phyloP scores from a whole-genome alignment of 2,797 vertebrate species.

The Clarias platycephalus region DNA sequence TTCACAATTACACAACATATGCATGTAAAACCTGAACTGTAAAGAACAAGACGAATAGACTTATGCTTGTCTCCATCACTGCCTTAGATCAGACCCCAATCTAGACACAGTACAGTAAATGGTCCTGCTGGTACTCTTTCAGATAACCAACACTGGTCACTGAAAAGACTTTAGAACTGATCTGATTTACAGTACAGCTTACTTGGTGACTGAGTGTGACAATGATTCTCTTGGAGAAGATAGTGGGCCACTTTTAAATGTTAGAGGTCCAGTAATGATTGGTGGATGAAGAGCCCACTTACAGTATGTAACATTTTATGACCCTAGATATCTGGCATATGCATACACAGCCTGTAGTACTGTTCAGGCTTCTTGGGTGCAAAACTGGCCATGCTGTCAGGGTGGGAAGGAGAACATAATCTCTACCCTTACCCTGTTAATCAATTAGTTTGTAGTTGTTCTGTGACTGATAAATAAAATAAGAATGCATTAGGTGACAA shows the following conservation, averaged over 20 bases:
- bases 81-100: neutral
- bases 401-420: neutral
- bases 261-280: neutral
- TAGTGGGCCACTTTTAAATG: neutral
- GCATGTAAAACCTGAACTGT: neutral
- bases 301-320: neutral
- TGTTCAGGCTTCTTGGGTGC: neutral
- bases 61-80: neutral
- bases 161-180: neutral
- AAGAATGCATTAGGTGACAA: too few relatives aligned
- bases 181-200: neutral
- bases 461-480: neutral
- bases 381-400: neutral
- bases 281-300: neutral
- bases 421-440: neutral
- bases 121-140: neutral
- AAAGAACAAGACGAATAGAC: neutral
- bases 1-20: neutral
- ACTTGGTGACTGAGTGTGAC: neutral
- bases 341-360: neutral
- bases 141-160: neutral
- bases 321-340: neutral
- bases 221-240: neutral
- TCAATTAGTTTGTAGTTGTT: neutral
- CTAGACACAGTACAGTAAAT: neutral